Evolutionary conservation across 2,797 vertebrate genomes (phyloP).

Genomic region (Cheracebus regulus): DNA sequence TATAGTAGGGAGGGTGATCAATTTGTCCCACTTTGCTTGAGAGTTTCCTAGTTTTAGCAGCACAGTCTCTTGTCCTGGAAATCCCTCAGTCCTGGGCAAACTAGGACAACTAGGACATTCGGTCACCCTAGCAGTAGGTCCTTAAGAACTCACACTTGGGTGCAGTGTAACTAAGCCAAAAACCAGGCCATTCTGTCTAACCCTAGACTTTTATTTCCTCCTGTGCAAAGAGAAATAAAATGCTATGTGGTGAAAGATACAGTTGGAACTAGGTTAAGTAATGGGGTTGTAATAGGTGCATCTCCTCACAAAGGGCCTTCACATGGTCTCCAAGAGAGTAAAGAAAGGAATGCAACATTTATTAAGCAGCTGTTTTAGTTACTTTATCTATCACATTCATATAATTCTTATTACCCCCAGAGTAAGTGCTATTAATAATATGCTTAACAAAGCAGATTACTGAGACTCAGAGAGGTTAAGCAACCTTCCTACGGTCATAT

Average conservation of each 20-base stretch:
- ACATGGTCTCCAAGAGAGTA: neutral
- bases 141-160: neutral
- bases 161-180: neutral
- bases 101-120: neutral
- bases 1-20: neutral
- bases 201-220: neutral
- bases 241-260: neutral
- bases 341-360: neutral
- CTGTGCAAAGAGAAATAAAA: constrained; percentile 31
- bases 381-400: neutral
- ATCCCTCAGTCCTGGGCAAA: neutral
- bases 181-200: constrained; percentile 19
- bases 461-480: neutral
- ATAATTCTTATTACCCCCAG: neutral
- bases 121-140: neutral
- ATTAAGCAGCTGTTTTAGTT: neutral
- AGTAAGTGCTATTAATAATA: neutral
- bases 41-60: neutral
- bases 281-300: neutral
- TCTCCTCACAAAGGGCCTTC: neutral
- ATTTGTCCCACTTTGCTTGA: neutral
- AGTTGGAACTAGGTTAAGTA: constrained; percentile 4
- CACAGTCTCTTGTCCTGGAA: neutral
- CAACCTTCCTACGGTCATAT: neutral
- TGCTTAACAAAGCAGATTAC: neutral